Evolutionary conservation across 2,113 vertebrate genomes (phyloP), one percentile per base, ranked within the genome.

Genomic region (Coptodon rendalli): DNA sequence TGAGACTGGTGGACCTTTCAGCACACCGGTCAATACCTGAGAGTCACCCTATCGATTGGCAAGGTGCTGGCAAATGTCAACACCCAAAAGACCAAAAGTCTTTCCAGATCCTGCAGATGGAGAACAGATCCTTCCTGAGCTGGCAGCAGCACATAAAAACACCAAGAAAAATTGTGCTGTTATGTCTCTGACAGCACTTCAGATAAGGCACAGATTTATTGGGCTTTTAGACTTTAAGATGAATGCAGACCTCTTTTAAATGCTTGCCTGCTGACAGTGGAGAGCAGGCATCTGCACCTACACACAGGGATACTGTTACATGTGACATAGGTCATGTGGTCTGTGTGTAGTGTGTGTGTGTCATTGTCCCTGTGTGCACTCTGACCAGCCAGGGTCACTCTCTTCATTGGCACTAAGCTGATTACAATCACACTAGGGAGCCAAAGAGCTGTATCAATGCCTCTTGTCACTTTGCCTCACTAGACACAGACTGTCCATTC

Each of bases 21-120:
- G 89, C 86, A 53, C 87, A 80, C 45, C 6, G 27, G 82, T 95
- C 93, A 92, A 94, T 95, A 93, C 85, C 89, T 73, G 29, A 90
- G 92, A 88, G 89, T 82, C 90, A 80, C 89, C 84, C 61, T 61
- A 94, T 94, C 52, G 90, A 95, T 94, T 87, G 68, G 89, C 81
- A 54, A 86, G 59, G 84, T 66, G 80, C 89, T 89, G 81, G 81
- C 43, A 94, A 94, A 94, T 94, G 93, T 92, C 95, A 94, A 38
- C 90, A 86, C 88, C 85, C 89, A 81, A 81, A 84, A 89, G 94
- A 83, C 86, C 84, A 53, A 84, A 90, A 38, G 90, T 84, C 78
- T 82, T 83, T 78, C 83, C 76, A 61, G 84, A 92, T 93, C 68
- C 80, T 80, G 59, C 79, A 27, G 66, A 86, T 61, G 57, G 82